These are phyloP conservation scores for Diachrysia chrysitis DNA, from an alignment of 2,888 invertebrate genomes.

Conservation along the genomic window DNA sequence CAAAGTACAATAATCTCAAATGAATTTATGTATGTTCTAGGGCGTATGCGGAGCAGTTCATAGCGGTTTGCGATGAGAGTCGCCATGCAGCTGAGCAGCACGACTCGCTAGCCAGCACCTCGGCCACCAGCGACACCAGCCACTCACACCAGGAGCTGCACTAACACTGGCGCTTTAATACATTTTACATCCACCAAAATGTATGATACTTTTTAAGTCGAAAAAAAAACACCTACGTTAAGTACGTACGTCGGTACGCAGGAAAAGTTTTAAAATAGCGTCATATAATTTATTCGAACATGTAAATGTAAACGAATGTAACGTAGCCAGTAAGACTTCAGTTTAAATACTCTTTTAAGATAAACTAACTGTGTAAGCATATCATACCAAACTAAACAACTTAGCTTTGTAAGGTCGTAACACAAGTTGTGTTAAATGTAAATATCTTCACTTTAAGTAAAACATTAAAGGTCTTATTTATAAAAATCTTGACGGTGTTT, in stretches of 20 bases:
- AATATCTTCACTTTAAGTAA: constrained; percentile 46
- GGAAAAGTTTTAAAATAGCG: constrained; percentile 33
- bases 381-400: constrained; percentile 72
- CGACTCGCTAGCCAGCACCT: constrained; percentile 81
- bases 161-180: constrained; percentile 34
- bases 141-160: constrained; percentile 57
- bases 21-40: constrained; percentile 67
- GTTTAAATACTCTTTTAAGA: constrained; percentile 57
- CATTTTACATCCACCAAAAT: constrained; percentile 32
- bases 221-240: constrained; percentile 15
- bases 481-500: too few species aligned
- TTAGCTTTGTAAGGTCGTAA: constrained; percentile 61
- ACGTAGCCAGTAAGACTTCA: constrained; percentile 29
- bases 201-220: constrained; percentile 25
- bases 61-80: constrained; percentile 90
- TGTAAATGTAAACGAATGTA: constrained; percentile 33
- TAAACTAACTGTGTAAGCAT: constrained; percentile 58
- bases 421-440: constrained; percentile 46
- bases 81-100: constrained; percentile 83
- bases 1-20: background rate
- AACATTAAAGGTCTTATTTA: constrained; percentile 14
- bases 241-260: constrained; percentile 12
- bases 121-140: constrained; percentile 75
- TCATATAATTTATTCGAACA: constrained; percentile 40
- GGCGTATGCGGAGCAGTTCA: constrained; percentile 91